Evolutionary conservation across 1,140 invertebrate species (phyloP).

Genomic region (Drosophila murphyi): DNA sequence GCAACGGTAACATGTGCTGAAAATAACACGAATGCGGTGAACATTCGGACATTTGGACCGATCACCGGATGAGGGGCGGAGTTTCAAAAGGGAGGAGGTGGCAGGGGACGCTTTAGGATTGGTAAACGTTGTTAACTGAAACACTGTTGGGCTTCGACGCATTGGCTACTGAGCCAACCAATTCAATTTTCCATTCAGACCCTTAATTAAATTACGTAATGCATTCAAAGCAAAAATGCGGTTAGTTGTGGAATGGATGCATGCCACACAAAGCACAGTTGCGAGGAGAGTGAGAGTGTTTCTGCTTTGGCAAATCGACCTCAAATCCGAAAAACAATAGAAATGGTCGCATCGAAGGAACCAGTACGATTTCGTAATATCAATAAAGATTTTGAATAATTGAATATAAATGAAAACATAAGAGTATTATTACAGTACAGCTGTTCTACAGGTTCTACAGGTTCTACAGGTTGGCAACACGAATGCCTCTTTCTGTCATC

Average conservation of each 20-base stretch:
- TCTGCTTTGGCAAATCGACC: no score
- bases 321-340: no score
- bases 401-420: no score
- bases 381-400: no score
- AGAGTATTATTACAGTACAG: no score
- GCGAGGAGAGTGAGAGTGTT: no score
- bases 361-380: no score
- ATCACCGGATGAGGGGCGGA: neutral
- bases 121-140: neutral
- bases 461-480: constrained; percentile 5
- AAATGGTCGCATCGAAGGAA: no score
- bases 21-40: constrained; percentile 52
- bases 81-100: neutral
- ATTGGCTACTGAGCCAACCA: constrained; percentile 2
- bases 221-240: neutral
- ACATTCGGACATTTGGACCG: constrained; percentile 19
- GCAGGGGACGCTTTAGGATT: neutral
- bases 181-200: neutral
- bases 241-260: no score
- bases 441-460: constrained; percentile 14
- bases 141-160: no score
- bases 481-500: neutral
- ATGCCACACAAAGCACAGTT: no score
- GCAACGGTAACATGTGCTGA: constrained; percentile 52
- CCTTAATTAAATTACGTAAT: neutral